Percentiles rank a stretch among this genome's conserved stretches.
phyloP scores from a whole-genome alignment of 2,797 vertebrate species.

The Sebastes taczanowskii region DNA sequence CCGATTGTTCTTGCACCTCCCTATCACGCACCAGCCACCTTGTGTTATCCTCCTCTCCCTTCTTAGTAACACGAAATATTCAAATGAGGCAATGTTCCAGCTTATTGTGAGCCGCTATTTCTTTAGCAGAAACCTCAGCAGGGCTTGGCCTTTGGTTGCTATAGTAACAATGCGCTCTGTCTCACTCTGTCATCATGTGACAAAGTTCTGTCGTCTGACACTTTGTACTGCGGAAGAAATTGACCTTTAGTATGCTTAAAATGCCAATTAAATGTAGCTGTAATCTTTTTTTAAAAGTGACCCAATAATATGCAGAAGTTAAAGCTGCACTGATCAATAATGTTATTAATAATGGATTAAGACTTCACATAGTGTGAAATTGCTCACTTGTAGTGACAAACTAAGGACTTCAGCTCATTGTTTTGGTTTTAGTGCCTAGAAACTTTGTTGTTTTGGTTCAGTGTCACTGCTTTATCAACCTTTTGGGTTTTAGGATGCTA shows the following conservation, averaged over 20 bases:
- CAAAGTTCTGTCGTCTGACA: neutral
- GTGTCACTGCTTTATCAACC: neutral
- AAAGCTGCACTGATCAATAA: neutral
- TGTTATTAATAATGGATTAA: neutral
- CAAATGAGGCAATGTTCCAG: neutral
- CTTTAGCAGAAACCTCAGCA: neutral
- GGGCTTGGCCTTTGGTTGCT: neutral
- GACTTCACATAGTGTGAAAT: neutral
- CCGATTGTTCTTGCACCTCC: neutral
- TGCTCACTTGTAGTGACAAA: neutral
- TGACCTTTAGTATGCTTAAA: neutral
- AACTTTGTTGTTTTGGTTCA: neutral
- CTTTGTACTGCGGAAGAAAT: neutral
- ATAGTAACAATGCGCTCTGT: neutral
- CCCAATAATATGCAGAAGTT: neutral
- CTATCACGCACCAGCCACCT: neutral
- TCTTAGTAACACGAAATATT: neutral
- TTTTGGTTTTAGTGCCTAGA: neutral
- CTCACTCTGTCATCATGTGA: neutral
- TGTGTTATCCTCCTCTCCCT: neutral
- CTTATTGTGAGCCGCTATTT: neutral
- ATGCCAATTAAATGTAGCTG: neutral
- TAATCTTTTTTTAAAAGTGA: neutral
- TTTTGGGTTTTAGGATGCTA: too few species aligned
- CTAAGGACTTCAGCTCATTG: neutral